A percentile compares a stretch with the other conserved stretches of the same genome.
phyloP scores from a whole-genome alignment of 1,140 invertebrate genomes.

The Trichonephila clavipes region DNA sequence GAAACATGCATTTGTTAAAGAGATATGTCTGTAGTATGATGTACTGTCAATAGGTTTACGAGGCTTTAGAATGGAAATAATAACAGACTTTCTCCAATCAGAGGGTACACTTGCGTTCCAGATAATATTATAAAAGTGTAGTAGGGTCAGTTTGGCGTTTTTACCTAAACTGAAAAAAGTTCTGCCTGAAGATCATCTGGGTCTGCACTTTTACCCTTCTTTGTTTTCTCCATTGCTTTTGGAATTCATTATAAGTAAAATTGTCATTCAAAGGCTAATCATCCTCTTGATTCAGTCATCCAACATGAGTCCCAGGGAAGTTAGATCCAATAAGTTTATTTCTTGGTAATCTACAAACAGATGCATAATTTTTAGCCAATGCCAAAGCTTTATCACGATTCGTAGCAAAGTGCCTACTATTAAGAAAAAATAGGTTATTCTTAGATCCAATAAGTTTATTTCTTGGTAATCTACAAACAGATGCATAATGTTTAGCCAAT shows the following conservation, averaged over 20 bases:
- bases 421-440: too few relatives aligned
- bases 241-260: slow-evolving; percentile 34
- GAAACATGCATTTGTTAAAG: background rate
- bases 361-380: too few relatives aligned
- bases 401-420: too few relatives aligned
- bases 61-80: too few relatives aligned
- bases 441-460: too few relatives aligned
- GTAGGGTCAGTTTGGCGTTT: background rate
- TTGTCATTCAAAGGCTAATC: slow-evolving; percentile 9
- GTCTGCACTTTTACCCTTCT: too few relatives aligned
- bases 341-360: background rate
- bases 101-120: slow-evolving; percentile 15
- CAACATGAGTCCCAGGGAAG: background rate
- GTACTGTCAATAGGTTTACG: background rate
- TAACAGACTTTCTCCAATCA: slow-evolving; percentile 50
- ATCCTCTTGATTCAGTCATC: background rate
- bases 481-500: too few relatives aligned
- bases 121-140: background rate
- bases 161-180: background rate
- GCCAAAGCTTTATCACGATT: too few relatives aligned
- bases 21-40: slow-evolving; percentile 14
- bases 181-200: background rate
- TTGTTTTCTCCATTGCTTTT: too few relatives aligned
- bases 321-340: background rate
- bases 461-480: too few relatives aligned